Percentiles rank a stretch among this genome's conserved stretches.
These are phyloP conservation scores for Ctena decussata DNA, from an alignment of 2,888 invertebrate species.

Conservation along the genomic window DNA sequence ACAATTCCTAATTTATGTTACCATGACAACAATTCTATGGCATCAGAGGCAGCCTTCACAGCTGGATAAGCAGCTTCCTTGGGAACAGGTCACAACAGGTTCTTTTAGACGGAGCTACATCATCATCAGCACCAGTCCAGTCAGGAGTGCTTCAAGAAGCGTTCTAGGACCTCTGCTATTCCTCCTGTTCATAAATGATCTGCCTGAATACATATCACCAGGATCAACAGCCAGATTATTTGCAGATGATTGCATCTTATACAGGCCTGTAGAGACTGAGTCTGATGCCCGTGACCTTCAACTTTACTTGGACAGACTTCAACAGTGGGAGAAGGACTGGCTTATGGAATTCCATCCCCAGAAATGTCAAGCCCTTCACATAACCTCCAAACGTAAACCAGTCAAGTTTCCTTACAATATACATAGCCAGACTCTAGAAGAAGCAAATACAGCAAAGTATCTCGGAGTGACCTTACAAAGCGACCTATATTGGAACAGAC, in stretches of 20 bases:
- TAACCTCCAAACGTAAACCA: not conserved
- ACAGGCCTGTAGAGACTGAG: not conserved
- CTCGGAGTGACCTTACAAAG: not conserved
- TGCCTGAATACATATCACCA: slow-evolving; percentile 7
- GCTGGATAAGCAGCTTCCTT: slow-evolving; percentile 20
- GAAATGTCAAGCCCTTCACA: slow-evolving; percentile 48
- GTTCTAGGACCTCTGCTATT: too few relatives aligned
- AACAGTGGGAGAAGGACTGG: slow-evolving; percentile 42
- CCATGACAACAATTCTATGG: slow-evolving; percentile 31
- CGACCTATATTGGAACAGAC: slow-evolving; percentile 19
- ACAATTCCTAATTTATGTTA: too few relatives aligned
- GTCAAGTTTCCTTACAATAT: not conserved
- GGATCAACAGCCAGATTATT: slow-evolving; percentile 28
- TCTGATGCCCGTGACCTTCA: slow-evolving; percentile 14
- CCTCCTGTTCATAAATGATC: slow-evolving; percentile 5
- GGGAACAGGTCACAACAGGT: slow-evolving; percentile 1
- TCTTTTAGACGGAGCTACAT: slow-evolving; percentile 2
- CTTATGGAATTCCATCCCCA: slow-evolving; percentile 50
- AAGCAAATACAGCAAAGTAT: not conserved
- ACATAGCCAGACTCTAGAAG: not conserved
- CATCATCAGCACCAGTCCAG: not conserved
- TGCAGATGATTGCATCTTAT: slow-evolving; percentile 40
- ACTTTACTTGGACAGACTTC: slow-evolving; percentile 38
- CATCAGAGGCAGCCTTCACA: slow-evolving; percentile 3
- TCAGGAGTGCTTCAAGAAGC: slow-evolving; percentile 30